Evolutionary conservation across 2,113 vertebrate genomes (phyloP).

Genomic region (Corydoras maculifer): DNA sequence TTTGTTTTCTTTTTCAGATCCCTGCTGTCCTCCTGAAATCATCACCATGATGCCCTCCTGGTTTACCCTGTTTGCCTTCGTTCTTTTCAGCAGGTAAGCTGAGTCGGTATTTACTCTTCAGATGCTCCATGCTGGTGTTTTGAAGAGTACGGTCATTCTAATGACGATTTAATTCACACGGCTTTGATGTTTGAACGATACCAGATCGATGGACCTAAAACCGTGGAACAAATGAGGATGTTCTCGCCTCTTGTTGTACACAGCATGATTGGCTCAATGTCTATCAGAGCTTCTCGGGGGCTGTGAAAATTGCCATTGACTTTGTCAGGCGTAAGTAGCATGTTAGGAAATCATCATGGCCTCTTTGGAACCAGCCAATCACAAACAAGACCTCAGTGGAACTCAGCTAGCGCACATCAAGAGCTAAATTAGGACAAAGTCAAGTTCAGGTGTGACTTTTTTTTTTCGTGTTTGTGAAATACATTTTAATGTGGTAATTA

Average conservation of each 20-base stretch:
- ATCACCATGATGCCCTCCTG: slow-evolving; percentile 54
- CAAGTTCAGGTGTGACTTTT: too few relatives aligned
- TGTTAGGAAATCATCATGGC: slow-evolving; percentile 31
- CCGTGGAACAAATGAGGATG: not conserved
- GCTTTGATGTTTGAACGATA: not conserved
- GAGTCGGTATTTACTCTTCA: slow-evolving; percentile 21
- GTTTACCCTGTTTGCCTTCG: slow-evolving; percentile 51
- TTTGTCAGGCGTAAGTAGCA: slow-evolving; percentile 29
- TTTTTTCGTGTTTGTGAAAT: too few relatives aligned
- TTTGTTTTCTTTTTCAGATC: slow-evolving; percentile 42
- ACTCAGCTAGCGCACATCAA: slow-evolving; percentile 12
- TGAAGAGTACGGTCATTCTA: slow-evolving; percentile 10
- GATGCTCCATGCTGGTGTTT: not conserved
- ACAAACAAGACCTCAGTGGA: slow-evolving; percentile 28
- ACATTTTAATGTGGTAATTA: too few relatives aligned
- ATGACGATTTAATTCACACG: slow-evolving; percentile 17
- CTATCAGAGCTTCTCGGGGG: slow-evolving; percentile 5
- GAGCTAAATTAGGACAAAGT: too few relatives aligned
- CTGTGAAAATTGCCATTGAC: slow-evolving; percentile 17
- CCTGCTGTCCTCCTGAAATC: slow-evolving; percentile 42
- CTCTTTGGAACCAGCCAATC: slow-evolving; percentile 46
- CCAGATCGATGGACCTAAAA: not conserved
- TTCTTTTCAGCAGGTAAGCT: slow-evolving; percentile 67
- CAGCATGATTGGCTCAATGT: not conserved
- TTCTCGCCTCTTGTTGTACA: not conserved